Evolutionary conservation across 2,113 vertebrate species (phyloP).

Genomic region (Cromileptes altivelis): DNA sequence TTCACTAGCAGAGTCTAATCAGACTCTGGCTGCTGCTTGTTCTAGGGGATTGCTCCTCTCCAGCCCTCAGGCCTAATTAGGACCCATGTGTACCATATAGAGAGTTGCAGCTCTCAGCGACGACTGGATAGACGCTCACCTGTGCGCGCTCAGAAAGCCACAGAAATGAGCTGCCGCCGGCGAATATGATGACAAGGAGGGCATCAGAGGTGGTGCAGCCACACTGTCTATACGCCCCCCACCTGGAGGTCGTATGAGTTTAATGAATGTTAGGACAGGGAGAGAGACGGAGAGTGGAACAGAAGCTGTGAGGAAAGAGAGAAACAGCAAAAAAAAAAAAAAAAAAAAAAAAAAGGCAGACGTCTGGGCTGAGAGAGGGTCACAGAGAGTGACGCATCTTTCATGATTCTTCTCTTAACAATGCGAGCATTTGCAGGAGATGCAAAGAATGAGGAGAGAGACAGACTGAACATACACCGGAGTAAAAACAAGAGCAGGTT

Average conservation of each 20-base stretch:
- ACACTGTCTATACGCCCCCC: conserved; percentile 28
- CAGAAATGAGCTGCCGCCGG: conserved; percentile 66
- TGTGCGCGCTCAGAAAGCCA: conserved; percentile 55
- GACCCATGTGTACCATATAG: conserved; percentile 77
- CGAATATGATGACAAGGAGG: conserved; percentile 69
- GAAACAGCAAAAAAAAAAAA: neutral
- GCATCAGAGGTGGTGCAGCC: conserved; percentile 55
- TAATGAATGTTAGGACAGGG: conserved; percentile 70
- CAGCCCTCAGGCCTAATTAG: conserved; percentile 82
- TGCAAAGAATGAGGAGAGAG: conserved; percentile 20
- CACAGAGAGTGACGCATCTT: conserved; percentile 40
- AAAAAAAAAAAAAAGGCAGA: conserved; percentile 28
- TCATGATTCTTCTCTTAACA: conserved; percentile 52
- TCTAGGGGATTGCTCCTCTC: conserved; percentile 71
- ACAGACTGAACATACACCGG: conserved; percentile 13
- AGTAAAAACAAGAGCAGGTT: conserved; percentile 47
- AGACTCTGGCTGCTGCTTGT: conserved; percentile 76
- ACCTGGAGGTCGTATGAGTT: conserved; percentile 63
- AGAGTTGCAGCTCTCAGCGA: conserved; percentile 63
- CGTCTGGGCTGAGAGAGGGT: conserved; percentile 47
- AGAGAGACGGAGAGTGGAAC: neutral
- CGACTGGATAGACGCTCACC: conserved; percentile 69
- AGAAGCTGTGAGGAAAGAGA: conserved; percentile 21
- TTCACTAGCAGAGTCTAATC: conserved; percentile 73
- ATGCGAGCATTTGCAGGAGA: conserved; percentile 48